These are phyloP conservation scores for Metaphire vulgaris DNA, from an alignment of 1,140 invertebrate species.

Conservation along the genomic window DNA sequence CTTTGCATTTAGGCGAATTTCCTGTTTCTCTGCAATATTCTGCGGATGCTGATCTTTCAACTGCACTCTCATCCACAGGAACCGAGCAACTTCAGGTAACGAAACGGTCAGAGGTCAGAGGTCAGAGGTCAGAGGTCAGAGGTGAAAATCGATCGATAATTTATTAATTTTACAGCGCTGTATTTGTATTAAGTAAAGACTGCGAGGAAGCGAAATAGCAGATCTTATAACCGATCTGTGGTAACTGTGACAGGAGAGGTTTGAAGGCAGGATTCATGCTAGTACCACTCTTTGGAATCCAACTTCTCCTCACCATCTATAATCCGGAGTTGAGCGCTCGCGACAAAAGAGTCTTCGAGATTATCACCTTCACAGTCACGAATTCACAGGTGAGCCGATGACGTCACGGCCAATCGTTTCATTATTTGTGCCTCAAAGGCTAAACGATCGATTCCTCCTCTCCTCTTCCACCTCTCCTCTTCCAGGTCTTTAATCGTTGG, in stretches of 20 bases:
- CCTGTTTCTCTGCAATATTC: constrained; percentile 85
- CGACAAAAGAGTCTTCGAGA: constrained; percentile 22
- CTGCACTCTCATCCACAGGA: constrained; percentile 51
- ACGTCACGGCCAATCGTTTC: background rate
- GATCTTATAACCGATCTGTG: too few relatives aligned
- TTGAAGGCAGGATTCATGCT: constrained; percentile 69
- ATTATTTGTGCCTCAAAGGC: background rate
- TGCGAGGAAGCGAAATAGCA: too few relatives aligned
- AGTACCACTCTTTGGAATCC: constrained; percentile 62
- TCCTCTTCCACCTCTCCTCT: background rate
- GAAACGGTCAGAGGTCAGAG: too few relatives aligned
- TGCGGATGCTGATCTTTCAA: constrained; percentile 70
- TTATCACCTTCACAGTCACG: constrained; percentile 36
- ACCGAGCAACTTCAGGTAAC: constrained; percentile 55
- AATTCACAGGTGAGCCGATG: constrained; percentile 36
- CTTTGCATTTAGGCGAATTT: constrained; percentile 71
- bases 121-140: too few relatives aligned
- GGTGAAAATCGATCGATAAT: too few relatives aligned
- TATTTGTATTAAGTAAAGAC: too few relatives aligned
- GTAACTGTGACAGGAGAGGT: too few relatives aligned
- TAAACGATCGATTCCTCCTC: background rate
- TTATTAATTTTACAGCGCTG: too few relatives aligned
- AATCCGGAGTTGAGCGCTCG: constrained; percentile 48
- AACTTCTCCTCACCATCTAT: constrained; percentile 85
- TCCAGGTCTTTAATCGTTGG: background rate